Percentiles rank a stretch among this genome's conserved stretches.
phyloP scores from a whole-genome alignment of 1,140 invertebrate species.

The Copidosoma floridanum region DNA sequence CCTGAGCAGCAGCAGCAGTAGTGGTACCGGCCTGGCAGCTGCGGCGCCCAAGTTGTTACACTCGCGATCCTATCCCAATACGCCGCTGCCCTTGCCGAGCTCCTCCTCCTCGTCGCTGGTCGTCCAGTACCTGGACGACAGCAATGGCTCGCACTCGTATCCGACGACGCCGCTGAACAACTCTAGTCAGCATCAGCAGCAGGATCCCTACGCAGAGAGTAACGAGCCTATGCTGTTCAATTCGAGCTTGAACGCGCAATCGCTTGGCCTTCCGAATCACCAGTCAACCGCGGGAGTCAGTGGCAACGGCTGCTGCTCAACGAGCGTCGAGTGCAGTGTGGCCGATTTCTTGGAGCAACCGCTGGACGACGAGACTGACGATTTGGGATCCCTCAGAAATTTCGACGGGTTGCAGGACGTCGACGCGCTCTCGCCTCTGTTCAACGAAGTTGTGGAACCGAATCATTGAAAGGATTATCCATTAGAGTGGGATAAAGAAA shows the following conservation, averaged over 20 bases:
- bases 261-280: conserved; percentile 40
- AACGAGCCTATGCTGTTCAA: conserved; percentile 54
- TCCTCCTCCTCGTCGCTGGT: conserved; percentile 19
- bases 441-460: conserved; percentile 52
- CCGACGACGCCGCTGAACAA: conserved; percentile 51
- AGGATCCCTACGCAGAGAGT: conserved; percentile 42
- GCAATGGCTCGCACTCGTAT: conserved; percentile 50
- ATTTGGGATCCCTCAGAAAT: conserved; percentile 47
- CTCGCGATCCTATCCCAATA: conserved; percentile 55
- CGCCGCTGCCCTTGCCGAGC: conserved; percentile 45
- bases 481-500: conserved; percentile 20
- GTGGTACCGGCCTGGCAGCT: background rate
- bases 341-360: conserved; percentile 47
- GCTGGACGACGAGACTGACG: conserved; percentile 45
- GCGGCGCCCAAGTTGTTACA: conserved; percentile 40
- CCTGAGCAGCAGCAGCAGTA: background rate
- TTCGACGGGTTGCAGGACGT: conserved; percentile 54
- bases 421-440: conserved; percentile 50
- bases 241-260: conserved; percentile 50
- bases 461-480: conserved; percentile 42
- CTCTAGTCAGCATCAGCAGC: conserved; percentile 32
- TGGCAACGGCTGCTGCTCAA: conserved; percentile 19
- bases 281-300: conserved; percentile 6
- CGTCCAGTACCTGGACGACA: conserved; percentile 39
- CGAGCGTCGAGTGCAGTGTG: conserved; percentile 42